Conservation (phyloP, 2,888 invertebrate genomes). For the Carabus problematicus region DNA sequence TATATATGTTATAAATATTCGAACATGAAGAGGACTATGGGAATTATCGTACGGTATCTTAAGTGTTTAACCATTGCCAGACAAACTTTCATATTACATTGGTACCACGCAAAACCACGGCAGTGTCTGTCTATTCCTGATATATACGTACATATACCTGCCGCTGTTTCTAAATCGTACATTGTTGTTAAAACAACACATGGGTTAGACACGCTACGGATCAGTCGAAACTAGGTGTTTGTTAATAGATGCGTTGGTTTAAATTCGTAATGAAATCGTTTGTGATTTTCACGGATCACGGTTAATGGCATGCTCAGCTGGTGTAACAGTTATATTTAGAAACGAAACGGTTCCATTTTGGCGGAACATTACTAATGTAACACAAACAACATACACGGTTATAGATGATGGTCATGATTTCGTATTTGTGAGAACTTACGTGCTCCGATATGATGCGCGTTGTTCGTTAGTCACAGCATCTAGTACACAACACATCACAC, state of each 20-base stretch:
- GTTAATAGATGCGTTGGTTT: constrained; percentile 1
- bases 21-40: background rate
- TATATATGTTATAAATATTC: too few relatives aligned
- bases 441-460: constrained; percentile 7
- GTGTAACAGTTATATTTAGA: constrained; percentile 39
- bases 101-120: background rate
- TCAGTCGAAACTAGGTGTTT: background rate
- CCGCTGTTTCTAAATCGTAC: constrained; percentile 28
- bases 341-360: constrained; percentile 20
- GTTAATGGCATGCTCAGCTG: constrained; percentile 33
- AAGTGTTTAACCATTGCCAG: constrained; percentile 25
- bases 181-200: constrained; percentile 31
- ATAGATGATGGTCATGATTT: constrained; percentile 15
- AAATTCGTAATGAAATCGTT: constrained; percentile 19
- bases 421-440: constrained; percentile 31
- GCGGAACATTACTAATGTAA: constrained; percentile 21
- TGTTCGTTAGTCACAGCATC: constrained; percentile 36
- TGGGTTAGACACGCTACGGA: background rate
- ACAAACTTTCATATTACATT: background rate
- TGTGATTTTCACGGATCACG: constrained; percentile 39
- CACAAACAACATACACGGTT: constrained; percentile 19
- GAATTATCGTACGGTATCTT: background rate
- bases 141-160: constrained; percentile 31
- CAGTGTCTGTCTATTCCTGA: background rate
- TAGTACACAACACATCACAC: constrained; percentile 48